phyloP scores from a whole-genome alignment of 2,113 vertebrate species.

The Etheostoma cragini region DNA sequence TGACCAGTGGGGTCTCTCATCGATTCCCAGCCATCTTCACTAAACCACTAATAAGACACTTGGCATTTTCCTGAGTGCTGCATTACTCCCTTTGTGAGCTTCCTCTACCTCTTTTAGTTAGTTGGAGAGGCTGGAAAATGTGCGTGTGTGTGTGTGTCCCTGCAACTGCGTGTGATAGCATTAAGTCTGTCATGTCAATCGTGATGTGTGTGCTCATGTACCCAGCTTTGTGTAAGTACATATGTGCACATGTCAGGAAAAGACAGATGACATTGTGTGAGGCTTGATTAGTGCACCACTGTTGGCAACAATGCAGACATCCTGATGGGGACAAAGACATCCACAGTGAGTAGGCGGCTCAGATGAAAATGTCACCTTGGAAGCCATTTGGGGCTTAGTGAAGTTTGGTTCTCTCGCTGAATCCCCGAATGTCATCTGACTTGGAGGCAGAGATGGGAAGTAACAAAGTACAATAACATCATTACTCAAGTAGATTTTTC shows the following conservation, averaged over 20 bases:
- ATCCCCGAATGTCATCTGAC: slow-evolving; percentile 51
- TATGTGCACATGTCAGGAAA: slow-evolving; percentile 38
- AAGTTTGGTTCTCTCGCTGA: slow-evolving; percentile 41
- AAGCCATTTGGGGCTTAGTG: slow-evolving; percentile 14
- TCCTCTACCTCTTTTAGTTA: slow-evolving; percentile 55
- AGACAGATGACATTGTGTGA: slow-evolving; percentile 35
- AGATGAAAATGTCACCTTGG: slow-evolving; percentile 59
- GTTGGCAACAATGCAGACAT: slow-evolving; percentile 12
- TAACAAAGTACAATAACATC: too few species aligned
- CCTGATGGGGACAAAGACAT: slow-evolving; percentile 11
- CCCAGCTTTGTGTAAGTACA: slow-evolving; percentile 41
- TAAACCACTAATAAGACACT: slow-evolving; percentile 83
- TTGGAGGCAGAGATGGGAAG: slow-evolving; percentile 4
- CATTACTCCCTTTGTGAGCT: slow-evolving; percentile 67
- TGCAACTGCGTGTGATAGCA: slow-evolving; percentile 30
- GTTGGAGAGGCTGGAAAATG: slow-evolving; percentile 33
- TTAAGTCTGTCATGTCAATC: slow-evolving; percentile 25
- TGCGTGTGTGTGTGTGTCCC: slow-evolving; percentile 20
- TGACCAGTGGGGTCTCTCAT: slow-evolving; percentile 76
- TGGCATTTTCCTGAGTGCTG: slow-evolving; percentile 80
- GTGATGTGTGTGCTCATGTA: slow-evolving; percentile 9
- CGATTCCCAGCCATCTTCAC: slow-evolving; percentile 75
- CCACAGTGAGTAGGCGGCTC: slow-evolving; percentile 16
- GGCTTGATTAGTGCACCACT: slow-evolving; percentile 19
- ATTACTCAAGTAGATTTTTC: too few species aligned